Conservation (phyloP, 2,888 invertebrate genomes). For the Gerosis bhagava region DNA sequence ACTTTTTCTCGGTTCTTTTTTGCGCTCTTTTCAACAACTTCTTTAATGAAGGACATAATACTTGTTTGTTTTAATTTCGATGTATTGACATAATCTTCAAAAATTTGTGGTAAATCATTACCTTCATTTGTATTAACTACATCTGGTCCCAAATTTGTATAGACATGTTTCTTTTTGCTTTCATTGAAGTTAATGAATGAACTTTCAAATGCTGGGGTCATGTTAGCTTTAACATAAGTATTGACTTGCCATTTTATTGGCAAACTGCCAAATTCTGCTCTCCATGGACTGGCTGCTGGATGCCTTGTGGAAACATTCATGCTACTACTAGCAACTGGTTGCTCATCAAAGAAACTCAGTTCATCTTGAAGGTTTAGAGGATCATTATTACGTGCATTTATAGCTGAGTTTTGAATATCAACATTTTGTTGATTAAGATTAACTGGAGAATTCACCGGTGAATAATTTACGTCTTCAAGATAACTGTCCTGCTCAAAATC, state of each 20-base stretch:
- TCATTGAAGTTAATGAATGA: conserved; percentile 64
- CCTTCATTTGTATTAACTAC: conserved; percentile 33
- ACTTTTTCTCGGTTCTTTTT: conserved; percentile 55
- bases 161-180: conserved; percentile 67
- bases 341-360: conserved; percentile 68
- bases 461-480: conserved; percentile 57
- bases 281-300: conserved; percentile 72
- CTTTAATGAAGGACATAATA: conserved; percentile 71
- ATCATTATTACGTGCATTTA: conserved; percentile 42
- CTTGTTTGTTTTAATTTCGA: conserved; percentile 67
- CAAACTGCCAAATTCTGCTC: conserved; percentile 65
- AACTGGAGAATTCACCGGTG: conserved; percentile 59
- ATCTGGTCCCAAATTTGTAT: conserved; percentile 62
- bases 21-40: conserved; percentile 58
- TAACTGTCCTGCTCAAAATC: conserved; percentile 51
- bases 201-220: conserved; percentile 75
- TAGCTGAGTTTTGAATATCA: conserved; percentile 3
- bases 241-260: conserved; percentile 74
- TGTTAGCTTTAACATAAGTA: conserved; percentile 69
- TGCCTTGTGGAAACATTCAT: conserved; percentile 60
- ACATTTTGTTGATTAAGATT: conserved; percentile 8
- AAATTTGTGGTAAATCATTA: conserved; percentile 49
- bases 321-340: conserved; percentile 71
- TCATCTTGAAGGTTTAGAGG: conserved; percentile 60
- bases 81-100: conserved; percentile 40